Percentiles rank a stretch among this genome's conserved stretches.
Conservation (phyloP, 1,140 invertebrate species). For the Bombus haemorrhoidalis region DNA sequence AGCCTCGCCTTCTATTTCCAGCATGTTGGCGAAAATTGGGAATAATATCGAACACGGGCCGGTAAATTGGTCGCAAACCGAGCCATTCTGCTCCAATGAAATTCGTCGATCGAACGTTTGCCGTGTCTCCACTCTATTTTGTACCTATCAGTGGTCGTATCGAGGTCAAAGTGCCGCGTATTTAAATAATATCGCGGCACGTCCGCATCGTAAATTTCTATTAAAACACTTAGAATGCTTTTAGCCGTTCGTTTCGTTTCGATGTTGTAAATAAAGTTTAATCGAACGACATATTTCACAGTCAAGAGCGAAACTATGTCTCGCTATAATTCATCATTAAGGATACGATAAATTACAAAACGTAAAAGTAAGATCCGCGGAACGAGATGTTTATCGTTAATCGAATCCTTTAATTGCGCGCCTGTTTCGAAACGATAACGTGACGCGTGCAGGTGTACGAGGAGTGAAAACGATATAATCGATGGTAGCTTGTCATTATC, state of each 20-base stretch:
- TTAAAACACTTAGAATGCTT: neutral
- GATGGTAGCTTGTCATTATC: conserved; percentile 60
- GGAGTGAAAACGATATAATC: conserved; percentile 61
- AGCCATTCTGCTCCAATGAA: neutral
- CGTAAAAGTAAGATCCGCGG: neutral
- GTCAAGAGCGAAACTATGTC: neutral
- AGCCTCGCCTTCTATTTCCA: conserved; percentile 16
- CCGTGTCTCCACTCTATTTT: neutral
- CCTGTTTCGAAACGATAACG: conserved; percentile 45
- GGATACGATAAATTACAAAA: conserved; percentile 14
- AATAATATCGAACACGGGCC: conserved; percentile 6
- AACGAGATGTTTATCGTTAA: conserved; percentile 45
- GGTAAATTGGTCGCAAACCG: conserved; percentile 14
- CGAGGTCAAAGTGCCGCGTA: neutral
- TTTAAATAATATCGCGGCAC: neutral
- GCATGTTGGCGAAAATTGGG: conserved; percentile 13
- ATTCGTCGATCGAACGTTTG: neutral
- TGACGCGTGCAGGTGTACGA: conserved; percentile 48
- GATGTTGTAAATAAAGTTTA: conserved; percentile 3
- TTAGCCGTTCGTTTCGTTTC: neutral
- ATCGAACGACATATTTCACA: neutral
- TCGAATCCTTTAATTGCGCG: conserved; percentile 51
- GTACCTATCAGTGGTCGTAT: neutral
- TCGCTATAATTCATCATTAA: conserved; percentile 25
- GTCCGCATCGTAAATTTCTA: neutral